These are phyloP conservation scores for Drosophila lowei DNA, from an alignment of 1,140 invertebrate genomes.

Conservation along the genomic window DNA sequence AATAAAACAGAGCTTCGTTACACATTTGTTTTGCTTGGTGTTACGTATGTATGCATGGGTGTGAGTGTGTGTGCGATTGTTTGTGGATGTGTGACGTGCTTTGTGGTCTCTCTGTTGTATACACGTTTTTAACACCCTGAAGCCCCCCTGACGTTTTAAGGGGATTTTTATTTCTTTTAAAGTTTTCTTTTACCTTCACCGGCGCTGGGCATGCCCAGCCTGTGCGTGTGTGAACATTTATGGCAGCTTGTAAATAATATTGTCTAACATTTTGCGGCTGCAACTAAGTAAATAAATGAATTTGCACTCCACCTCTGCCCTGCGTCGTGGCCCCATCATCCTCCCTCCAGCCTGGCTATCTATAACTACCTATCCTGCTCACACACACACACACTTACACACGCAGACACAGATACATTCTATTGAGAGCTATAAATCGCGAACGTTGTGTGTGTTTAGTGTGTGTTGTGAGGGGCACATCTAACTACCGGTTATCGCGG, in stretches of 20 bases:
- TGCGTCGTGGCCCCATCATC: not conserved
- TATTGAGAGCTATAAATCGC: slow-evolving; percentile 42
- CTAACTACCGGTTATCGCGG: slow-evolving; percentile 56
- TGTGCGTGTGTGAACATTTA: slow-evolving; percentile 26
- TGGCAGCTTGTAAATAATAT: slow-evolving; percentile 39
- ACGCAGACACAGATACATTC: slow-evolving; percentile 7
- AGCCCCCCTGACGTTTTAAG: not conserved
- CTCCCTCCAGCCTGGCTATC: not conserved
- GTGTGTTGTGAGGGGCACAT: slow-evolving; percentile 1
- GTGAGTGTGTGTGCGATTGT: slow-evolving; percentile 8
- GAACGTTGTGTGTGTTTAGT: slow-evolving; percentile 1
- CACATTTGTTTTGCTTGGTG: slow-evolving; percentile 34
- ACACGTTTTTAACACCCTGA: slow-evolving; percentile 60
- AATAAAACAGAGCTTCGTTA: slow-evolving; percentile 26
- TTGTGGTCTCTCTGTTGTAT: slow-evolving; percentile 22
- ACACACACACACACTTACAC: not conserved
- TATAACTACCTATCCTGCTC: not conserved
- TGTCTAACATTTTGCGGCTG: slow-evolving; percentile 22
- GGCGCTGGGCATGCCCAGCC: not conserved
- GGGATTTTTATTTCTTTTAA: slow-evolving; percentile 1
- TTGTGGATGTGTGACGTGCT: slow-evolving; percentile 15
- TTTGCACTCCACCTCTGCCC: slow-evolving; percentile 6
- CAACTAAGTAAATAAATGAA: slow-evolving; percentile 38
- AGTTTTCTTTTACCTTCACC: not conserved
- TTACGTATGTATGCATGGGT: not conserved